Percentiles rank a stretch among this genome's conserved stretches.
phyloP scores from a whole-genome alignment of 2,113 vertebrate genomes.

The Ophthalmolycus amberensis region DNA sequence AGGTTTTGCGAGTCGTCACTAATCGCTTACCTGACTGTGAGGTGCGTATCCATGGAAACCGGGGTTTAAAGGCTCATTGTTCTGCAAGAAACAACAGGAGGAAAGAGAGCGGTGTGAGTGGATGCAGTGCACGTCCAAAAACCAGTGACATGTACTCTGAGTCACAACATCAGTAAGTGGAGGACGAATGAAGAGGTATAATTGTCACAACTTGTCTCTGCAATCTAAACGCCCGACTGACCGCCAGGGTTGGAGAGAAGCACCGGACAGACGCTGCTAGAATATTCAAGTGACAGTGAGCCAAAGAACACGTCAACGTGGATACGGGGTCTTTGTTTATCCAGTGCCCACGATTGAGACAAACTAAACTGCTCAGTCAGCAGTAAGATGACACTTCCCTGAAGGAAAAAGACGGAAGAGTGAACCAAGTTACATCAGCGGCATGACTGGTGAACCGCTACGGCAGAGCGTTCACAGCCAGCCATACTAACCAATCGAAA shows the following conservation, averaged over 20 bases:
- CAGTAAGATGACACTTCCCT: neutral
- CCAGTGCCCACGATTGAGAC: neutral
- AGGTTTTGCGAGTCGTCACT: conserved; percentile 47
- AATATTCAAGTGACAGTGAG: neutral
- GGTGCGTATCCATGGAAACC: conserved; percentile 84
- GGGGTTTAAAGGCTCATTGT: conserved; percentile 84
- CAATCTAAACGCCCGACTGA: neutral
- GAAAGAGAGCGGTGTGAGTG: conserved; percentile 53
- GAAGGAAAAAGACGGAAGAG: neutral
- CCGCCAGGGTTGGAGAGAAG: neutral
- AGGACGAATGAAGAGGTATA: neutral
- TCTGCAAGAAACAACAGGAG: conserved; percentile 79
- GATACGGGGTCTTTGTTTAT: neutral
- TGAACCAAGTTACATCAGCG: conserved; percentile 10
- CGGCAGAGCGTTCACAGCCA: conserved; percentile 18
- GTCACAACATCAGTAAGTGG: neutral
- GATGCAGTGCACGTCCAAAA: conserved; percentile 19
- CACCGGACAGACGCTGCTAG: neutral
- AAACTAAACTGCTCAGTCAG: neutral
- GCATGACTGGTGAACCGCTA: conserved; percentile 11
- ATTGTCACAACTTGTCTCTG: neutral
- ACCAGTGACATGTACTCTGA: neutral
- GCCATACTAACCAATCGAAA: conserved; percentile 35
- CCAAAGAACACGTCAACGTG: neutral
- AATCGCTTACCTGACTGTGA: conserved; percentile 83